phyloP scores from a whole-genome alignment of 2,888 invertebrate species.

The Monopis laevigella region DNA sequence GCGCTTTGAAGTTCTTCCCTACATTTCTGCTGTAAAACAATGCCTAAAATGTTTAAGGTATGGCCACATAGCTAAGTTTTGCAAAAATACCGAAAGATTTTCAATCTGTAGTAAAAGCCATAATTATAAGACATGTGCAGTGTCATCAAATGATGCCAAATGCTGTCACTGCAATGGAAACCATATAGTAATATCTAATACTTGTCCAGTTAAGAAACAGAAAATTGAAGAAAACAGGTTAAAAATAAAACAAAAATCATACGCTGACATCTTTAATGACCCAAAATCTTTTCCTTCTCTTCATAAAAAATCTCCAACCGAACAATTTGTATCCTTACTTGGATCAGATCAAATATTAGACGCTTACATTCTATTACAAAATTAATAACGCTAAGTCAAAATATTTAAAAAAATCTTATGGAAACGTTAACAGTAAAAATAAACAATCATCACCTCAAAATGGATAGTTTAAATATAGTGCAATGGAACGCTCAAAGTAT shows the following conservation, averaged over 20 bases:
- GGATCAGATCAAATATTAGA: too few relatives aligned
- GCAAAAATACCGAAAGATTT: slow-evolving; percentile 16
- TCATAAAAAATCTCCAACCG: not conserved
- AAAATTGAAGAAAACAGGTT: slow-evolving; percentile 15
- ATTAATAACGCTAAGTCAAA: not conserved
- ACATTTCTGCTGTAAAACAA: too few relatives aligned
- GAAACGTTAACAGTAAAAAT: not conserved
- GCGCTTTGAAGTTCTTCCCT: not conserved
- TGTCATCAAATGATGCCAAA: not conserved
- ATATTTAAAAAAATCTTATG: not conserved
- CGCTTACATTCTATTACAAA: not conserved
- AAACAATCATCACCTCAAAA: not conserved
- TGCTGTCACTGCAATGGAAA: not conserved
- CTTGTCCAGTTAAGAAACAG: too few relatives aligned
- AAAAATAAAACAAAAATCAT: too few relatives aligned
- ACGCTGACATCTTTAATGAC: not conserved
- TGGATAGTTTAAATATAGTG: slow-evolving; percentile 15
- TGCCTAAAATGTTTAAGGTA: too few relatives aligned
- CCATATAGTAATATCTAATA: slow-evolving; percentile 13
- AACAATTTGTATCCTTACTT: too few relatives aligned
- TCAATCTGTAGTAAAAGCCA: slow-evolving; percentile 12
- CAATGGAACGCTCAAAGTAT: slow-evolving; percentile 16
- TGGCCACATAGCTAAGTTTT: slow-evolving; percentile 17
- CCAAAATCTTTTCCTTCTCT: not conserved
- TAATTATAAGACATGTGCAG: not conserved